Evolutionary conservation across 2,113 vertebrate species (phyloP).

Genomic region (Halichoerus grypus): DNA sequence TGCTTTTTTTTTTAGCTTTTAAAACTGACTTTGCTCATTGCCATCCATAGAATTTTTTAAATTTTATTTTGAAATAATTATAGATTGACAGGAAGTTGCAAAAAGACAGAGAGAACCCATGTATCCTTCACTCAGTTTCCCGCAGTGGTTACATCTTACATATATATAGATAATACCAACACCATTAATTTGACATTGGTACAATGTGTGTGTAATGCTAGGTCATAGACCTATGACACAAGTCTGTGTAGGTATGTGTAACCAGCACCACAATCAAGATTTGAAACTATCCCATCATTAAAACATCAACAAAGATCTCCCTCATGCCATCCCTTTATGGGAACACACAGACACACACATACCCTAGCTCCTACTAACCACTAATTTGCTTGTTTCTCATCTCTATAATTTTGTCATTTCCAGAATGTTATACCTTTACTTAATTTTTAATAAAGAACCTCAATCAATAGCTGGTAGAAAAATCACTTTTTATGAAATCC

Average conservation of each 20-base stretch:
- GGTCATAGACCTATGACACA: background rate
- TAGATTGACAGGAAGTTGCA: background rate
- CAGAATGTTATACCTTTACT: slow-evolving; percentile 8
- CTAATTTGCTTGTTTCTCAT: slow-evolving; percentile 11
- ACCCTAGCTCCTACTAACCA: background rate
- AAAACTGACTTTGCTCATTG: slow-evolving; percentile 13
- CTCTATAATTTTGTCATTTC: slow-evolving; percentile 40
- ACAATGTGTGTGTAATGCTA: background rate
- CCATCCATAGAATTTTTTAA: background rate
- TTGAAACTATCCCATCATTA: background rate
- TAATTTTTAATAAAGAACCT: slow-evolving; percentile 39
- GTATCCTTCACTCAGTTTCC: background rate
- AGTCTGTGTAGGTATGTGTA: background rate
- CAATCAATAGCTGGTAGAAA: slow-evolving; percentile 23
- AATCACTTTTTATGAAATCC: slow-evolving; percentile 55
- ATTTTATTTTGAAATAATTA: slow-evolving; percentile 35
- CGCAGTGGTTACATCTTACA: background rate
- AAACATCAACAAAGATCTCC: background rate
- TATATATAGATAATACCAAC: background rate
- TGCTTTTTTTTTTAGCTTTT: background rate
- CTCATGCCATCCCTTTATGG: background rate
- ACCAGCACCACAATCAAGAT: background rate
- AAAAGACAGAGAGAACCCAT: background rate
- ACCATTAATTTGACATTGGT: background rate
- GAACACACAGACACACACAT: background rate